phyloP scores from a whole-genome alignment of 1,140 invertebrate genomes.

The Hetaerina americana region DNA sequence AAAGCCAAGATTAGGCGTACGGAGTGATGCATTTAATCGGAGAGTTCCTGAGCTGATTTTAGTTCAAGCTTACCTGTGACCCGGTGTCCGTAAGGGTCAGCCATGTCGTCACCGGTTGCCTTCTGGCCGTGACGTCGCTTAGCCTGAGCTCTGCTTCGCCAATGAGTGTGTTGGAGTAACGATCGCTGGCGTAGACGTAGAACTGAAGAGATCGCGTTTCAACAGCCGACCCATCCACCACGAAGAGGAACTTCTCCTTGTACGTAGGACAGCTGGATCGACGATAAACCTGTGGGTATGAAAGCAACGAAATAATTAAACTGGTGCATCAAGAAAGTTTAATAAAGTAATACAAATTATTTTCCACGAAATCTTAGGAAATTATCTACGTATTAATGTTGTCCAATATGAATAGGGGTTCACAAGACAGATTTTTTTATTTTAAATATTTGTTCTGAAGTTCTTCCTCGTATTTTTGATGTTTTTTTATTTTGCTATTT shows the following conservation, averaged over 20 bases:
- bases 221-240: slow-evolving; percentile 40
- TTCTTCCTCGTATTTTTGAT: too few species aligned
- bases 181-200: slow-evolving; percentile 46
- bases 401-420: too few species aligned
- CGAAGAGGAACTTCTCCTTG: slow-evolving; percentile 61
- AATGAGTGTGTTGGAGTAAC: slow-evolving; percentile 46
- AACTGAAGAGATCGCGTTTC: slow-evolving; percentile 40
- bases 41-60: too few species aligned
- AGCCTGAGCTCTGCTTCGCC: slow-evolving; percentile 48
- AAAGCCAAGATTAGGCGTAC: too few species aligned
- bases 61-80: slow-evolving; percentile 34
- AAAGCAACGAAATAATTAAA: background rate
- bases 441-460: too few species aligned
- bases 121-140: slow-evolving; percentile 39
- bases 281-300: slow-evolving; percentile 38
- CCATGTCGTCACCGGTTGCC: slow-evolving; percentile 44
- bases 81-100: slow-evolving; percentile 45
- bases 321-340: background rate
- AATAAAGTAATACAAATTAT: background rate
- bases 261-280: slow-evolving; percentile 52
- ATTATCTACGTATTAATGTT: too few species aligned
- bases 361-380: too few species aligned
- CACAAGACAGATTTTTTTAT: too few species aligned
- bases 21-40: too few species aligned
- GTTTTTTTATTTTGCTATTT: too few species aligned